Evolutionary conservation across 2,113 vertebrate species (phyloP).

Genomic region (Pelodiscus sinensis): DNA sequence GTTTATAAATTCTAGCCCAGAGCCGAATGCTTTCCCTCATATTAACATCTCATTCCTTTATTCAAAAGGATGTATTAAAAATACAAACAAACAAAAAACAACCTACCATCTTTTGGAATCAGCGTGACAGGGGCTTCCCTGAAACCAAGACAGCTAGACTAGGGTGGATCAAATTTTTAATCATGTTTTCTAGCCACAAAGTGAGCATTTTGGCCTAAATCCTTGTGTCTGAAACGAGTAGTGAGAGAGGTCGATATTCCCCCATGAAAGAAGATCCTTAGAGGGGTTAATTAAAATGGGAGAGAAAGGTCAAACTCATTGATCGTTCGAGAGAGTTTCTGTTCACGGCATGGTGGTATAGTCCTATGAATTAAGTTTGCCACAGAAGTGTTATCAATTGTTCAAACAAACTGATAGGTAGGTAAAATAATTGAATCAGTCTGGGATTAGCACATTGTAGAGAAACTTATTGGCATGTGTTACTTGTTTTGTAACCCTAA

Average conservation of each 20-base stretch:
- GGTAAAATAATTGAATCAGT: not conserved
- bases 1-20: not conserved
- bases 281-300: slow-evolving; percentile 7
- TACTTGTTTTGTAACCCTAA: not conserved
- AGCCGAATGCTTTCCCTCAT: rapidly evolving
- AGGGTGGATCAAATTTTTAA: not conserved
- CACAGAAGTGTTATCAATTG: not conserved
- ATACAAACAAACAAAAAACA: too few relatives aligned
- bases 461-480: rapidly evolving
- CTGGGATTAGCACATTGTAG: not conserved
- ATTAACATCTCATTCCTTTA: rapidly evolving
- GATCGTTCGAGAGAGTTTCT: not conserved
- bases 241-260: not conserved
- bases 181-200: not conserved
- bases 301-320: not conserved
- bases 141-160: rapidly evolving
- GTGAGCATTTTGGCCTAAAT: not conserved
- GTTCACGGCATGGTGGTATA: not conserved
- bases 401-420: not conserved
- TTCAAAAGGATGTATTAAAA: rapidly evolving
- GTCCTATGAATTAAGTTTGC: not conserved
- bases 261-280: not conserved
- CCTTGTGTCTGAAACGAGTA: rapidly evolving
- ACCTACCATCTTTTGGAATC: not conserved
- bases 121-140: not conserved